Conservation (phyloP, 2,113 vertebrate genomes). For the Malurus cyaneus region DNA sequence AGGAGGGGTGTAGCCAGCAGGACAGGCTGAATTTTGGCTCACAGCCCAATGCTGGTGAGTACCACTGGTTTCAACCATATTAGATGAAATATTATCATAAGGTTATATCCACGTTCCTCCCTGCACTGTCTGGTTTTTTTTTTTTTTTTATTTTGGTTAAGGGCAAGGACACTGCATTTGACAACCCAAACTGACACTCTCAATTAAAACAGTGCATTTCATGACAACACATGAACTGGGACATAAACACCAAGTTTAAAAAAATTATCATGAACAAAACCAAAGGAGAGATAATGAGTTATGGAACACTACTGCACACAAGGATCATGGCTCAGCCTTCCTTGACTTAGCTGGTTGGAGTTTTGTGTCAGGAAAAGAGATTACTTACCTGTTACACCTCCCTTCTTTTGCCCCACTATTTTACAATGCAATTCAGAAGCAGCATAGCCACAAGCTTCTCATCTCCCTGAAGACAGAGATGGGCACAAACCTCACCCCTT, state of each 20-base stretch:
- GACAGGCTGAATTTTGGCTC: slow-evolving; percentile 1
- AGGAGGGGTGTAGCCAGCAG: neutral
- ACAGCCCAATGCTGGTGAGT: neutral
- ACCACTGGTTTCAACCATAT: neutral
- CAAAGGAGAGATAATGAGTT: neutral
- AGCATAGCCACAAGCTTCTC: neutral
- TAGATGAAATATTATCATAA: neutral
- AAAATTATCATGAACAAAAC: slow-evolving; percentile 44
- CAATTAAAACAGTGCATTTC: slow-evolving; percentile 60
- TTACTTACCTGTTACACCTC: neutral
- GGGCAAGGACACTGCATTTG: slow-evolving; percentile 50
- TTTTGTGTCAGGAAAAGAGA: neutral
- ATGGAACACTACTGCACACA: neutral
- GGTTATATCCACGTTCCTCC: neutral
- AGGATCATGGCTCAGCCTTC: neutral
- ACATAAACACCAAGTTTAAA: slow-evolving; percentile 41
- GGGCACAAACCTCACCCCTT: neutral
- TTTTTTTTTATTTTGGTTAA: slow-evolving; percentile 67
- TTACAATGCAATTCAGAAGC: neutral
- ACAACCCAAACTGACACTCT: slow-evolving; percentile 14
- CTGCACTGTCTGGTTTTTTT: slow-evolving; percentile 36
- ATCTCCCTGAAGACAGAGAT: neutral
- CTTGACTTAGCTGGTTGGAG: neutral
- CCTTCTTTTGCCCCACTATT: neutral
- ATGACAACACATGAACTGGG: neutral